Evolutionary conservation across 2,797 vertebrate genomes (phyloP).

Genomic region (Rhodeus uyekii): DNA sequence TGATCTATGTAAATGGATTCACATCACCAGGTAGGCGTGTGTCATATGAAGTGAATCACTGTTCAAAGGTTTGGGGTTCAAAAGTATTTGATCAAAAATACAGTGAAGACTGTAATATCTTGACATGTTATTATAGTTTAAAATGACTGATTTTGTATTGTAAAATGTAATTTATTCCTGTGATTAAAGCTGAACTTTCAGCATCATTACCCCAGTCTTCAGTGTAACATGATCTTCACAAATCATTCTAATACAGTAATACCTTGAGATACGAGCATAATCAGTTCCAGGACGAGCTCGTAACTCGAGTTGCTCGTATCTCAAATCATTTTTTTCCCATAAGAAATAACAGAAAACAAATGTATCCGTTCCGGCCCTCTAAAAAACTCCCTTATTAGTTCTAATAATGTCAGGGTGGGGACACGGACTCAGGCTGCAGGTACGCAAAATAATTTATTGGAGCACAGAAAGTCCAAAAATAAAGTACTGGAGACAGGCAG

Average conservation of each 20-base stretch:
- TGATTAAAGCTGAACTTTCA: background rate
- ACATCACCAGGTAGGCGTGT: constrained; percentile 89
- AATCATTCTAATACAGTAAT: background rate
- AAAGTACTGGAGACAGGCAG: too few relatives aligned
- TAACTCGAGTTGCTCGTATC: too few relatives aligned
- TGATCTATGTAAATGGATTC: constrained; percentile 95
- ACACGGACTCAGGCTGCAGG: too few relatives aligned
- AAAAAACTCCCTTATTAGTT: too few relatives aligned
- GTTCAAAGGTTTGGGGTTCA: background rate
- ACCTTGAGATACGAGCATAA: too few relatives aligned
- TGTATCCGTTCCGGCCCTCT: too few relatives aligned
- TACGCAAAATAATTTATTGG: too few relatives aligned
- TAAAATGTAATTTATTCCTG: background rate
- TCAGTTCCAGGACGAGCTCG: too few relatives aligned
- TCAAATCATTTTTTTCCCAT: too few relatives aligned
- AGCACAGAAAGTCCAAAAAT: too few relatives aligned
- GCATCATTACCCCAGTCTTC: background rate
- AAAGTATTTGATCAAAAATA: background rate
- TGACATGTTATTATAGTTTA: background rate
- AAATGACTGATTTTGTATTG: background rate
- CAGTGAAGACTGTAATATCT: background rate
- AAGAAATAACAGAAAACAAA: too few relatives aligned
- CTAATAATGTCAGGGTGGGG: too few relatives aligned
- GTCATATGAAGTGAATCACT: background rate
- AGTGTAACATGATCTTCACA: background rate